Evolutionary conservation across 1,140 invertebrate genomes (phyloP), one percentile per base, ranked within the genome.

Genomic region (Lerema accius): DNA sequence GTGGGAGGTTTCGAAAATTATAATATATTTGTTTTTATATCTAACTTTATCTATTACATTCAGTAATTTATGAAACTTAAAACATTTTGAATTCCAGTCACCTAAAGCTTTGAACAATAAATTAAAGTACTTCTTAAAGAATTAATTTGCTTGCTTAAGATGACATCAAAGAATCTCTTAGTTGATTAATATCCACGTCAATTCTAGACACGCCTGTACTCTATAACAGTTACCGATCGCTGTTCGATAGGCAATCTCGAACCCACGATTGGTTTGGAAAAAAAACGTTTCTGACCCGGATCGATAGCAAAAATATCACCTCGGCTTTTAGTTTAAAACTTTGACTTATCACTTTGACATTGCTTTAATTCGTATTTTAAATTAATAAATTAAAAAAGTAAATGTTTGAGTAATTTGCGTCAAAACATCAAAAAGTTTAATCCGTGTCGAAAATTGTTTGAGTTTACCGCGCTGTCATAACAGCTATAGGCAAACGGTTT

Each of bases 201-300:
- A 45, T 58, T 72, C 73, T 80, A 70, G 64, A 35, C 48, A 43
- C 28, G 51, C 72, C 56, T 59, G 68, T 43, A 65, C 50, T 78
- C 82, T 78, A 70, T 63, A 71, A 63, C 69, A 63, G 65, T 84
- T 76, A 71, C 72, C 67, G 68, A 78, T 75, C 68, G 67, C 62
- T 63, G 61, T 51, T 73, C 71, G 80, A 80, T 83, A 82, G 77
- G 72, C 76, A 80, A 83, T 85, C 78, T 81, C 69, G 51, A 65
- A 67, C 67, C 67, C 70, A 75, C 77, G 68, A 79, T 78, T 75
- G 72, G 73, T 78, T 71, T 76, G 63, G n/a, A 56, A 76, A 73
- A 77, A 75, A 67, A 68, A 43, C 35, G 42, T 63, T 67, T 69
- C 56, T 66, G 70, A 73, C 71, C 72, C 73, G 67, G 71, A 71